Evolutionary conservation across 2,113 vertebrate species (phyloP).

Genomic region (Oreochromis niloticus): DNA sequence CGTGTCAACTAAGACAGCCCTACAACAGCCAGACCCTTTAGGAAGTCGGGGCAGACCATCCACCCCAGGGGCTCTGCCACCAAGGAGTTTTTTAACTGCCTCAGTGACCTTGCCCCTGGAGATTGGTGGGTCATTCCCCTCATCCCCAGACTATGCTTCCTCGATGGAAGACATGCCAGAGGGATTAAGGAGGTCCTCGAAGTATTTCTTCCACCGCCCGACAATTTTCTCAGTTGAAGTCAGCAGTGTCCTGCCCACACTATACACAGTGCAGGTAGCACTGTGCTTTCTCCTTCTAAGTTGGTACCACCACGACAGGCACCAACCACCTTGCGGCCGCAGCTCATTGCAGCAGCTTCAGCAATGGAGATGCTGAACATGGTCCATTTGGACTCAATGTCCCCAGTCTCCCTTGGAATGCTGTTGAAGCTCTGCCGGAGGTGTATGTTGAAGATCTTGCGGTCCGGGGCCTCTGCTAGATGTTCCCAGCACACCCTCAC

Average conservation of each 20-base stretch:
- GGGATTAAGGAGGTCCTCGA: not conserved
- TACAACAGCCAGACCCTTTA: not conserved
- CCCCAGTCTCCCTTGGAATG: not conserved
- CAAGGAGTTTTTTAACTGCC: not conserved
- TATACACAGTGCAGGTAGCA: not conserved
- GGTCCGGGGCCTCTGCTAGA: too few relatives aligned
- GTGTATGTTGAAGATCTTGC: too few relatives aligned
- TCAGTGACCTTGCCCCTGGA: not conserved
- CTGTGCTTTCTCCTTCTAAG: not conserved
- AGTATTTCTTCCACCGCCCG: not conserved
- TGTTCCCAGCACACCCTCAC: too few relatives aligned
- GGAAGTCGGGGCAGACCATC: not conserved
- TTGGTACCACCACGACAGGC: not conserved
- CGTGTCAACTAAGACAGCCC: not conserved
- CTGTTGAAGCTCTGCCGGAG: too few relatives aligned
- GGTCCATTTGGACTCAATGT: not conserved
- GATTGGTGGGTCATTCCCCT: rapidly evolving
- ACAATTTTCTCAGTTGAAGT: rapidly evolving
- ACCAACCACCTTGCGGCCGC: too few relatives aligned
- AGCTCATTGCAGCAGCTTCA: too few relatives aligned
- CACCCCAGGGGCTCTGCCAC: rapidly evolving
- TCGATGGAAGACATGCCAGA: not conserved
- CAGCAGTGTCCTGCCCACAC: not conserved
- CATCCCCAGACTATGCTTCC: not conserved
- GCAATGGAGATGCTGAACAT: not conserved